phyloP scores from a whole-genome alignment of 2,113 vertebrate genomes.

The Patagioenas fasciata region DNA sequence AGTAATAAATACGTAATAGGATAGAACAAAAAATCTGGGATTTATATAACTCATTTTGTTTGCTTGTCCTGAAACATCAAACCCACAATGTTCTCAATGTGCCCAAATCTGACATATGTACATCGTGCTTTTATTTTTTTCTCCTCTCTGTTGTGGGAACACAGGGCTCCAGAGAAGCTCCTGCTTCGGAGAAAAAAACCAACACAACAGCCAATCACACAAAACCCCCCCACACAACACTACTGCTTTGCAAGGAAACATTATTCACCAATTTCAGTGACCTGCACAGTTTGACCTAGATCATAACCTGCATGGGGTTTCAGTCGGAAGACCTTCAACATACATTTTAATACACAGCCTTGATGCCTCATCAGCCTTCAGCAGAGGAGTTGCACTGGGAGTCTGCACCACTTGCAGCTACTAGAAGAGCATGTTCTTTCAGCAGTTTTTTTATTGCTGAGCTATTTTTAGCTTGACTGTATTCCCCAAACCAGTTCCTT shows the following conservation, averaged over 20 bases:
- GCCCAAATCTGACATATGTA: not conserved
- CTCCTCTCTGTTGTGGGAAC: not conserved
- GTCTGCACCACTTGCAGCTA: not conserved
- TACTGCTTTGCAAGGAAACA: not conserved
- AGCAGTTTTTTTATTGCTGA: not conserved
- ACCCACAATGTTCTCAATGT: not conserved
- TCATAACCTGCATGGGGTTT: not conserved
- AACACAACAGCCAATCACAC: not conserved
- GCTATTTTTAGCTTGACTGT: constrained; percentile 42
- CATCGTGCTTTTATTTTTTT: not conserved
- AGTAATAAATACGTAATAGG: not conserved
- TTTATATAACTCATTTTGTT: not conserved
- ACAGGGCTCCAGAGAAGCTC: not conserved
- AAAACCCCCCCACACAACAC: too few relatives aligned
- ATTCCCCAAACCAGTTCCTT: constrained; percentile 29
- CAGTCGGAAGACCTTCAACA: not conserved
- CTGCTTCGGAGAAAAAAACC: not conserved
- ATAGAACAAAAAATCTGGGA: not conserved
- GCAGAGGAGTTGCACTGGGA: not conserved
- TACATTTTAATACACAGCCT: not conserved
- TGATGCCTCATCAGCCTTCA: not conserved
- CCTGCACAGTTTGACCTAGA: not conserved
- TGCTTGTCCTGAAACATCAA: not conserved
- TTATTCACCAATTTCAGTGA: not conserved
- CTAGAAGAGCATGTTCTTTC: constrained; percentile 10